These are phyloP conservation scores for Spodoptera littoralis DNA, from an alignment of 2,888 invertebrate genomes.

Conservation along the genomic window DNA sequence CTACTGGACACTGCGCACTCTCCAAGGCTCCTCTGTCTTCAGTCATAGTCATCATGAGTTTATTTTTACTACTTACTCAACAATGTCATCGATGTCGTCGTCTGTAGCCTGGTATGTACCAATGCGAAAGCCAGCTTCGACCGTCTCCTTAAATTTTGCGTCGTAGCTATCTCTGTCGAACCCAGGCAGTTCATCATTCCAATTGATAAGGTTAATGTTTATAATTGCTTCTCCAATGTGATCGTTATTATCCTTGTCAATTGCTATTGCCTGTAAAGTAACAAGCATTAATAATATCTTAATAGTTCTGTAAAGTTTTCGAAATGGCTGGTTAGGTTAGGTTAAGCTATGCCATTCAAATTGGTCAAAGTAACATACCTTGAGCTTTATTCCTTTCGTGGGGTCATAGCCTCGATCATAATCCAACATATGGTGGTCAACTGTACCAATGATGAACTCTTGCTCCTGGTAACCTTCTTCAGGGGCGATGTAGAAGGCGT, in stretches of 20 bases:
- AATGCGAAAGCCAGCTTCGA: slow-evolving; percentile 81
- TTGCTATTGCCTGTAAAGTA: slow-evolving; percentile 73
- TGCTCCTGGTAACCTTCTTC: slow-evolving; percentile 89
- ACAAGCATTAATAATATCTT: no score
- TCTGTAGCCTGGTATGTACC: slow-evolving; percentile 88
- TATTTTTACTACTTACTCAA: slow-evolving; percentile 82
- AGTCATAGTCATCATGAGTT: no score
- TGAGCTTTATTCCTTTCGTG: slow-evolving; percentile 70
- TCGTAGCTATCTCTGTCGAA: slow-evolving; percentile 81
- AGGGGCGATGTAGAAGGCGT: slow-evolving; percentile 90
- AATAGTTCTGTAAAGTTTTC: no score
- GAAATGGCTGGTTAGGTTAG: no score
- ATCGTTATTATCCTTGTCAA: slow-evolving; percentile 69
- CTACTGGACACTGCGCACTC: no score
- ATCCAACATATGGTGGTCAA: slow-evolving; percentile 87
- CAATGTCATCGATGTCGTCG: slow-evolving; percentile 89
- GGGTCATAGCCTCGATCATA: slow-evolving; percentile 86
- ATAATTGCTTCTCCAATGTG: slow-evolving; percentile 78
- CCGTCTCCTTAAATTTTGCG: slow-evolving; percentile 88
- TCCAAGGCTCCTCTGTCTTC: no score
- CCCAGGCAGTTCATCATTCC: slow-evolving; percentile 92
- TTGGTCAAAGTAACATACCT: slow-evolving; percentile 64
- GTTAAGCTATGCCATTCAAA: neutral
- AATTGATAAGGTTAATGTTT: slow-evolving; percentile 89
- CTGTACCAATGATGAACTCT: slow-evolving; percentile 88